A percentile compares a stretch with the other conserved stretches of the same genome.
Evolutionary conservation across 2,797 vertebrate species (phyloP).

Genomic region (Argya squamiceps): DNA sequence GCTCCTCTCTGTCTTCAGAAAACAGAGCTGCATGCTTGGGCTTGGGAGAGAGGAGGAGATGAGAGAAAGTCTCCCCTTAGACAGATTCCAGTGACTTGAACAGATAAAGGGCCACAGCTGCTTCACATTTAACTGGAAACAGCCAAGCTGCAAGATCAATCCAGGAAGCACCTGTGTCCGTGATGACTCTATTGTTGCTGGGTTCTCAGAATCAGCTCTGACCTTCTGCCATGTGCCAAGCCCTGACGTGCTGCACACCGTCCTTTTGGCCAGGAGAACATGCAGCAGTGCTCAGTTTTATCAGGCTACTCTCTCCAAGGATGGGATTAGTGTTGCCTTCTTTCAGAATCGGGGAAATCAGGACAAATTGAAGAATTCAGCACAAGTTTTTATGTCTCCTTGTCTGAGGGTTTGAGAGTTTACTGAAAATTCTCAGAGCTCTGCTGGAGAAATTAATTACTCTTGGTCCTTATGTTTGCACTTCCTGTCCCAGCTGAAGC

Average conservation of each 20-base stretch:
- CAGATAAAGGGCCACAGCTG: conserved; percentile 75
- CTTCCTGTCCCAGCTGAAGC: background rate
- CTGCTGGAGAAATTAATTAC: conserved; percentile 2
- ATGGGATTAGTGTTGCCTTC: background rate
- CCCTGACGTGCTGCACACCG: background rate
- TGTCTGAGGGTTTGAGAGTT: background rate
- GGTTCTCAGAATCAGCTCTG: conserved; percentile 26
- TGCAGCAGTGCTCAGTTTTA: background rate
- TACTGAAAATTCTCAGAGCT: background rate
- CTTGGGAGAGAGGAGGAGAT: background rate
- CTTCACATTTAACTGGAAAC: conserved; percentile 74
- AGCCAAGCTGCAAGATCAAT: conserved; percentile 63
- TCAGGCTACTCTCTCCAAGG: background rate
- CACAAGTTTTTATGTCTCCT: background rate
- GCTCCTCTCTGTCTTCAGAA: conserved; percentile 8
- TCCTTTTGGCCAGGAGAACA: background rate
- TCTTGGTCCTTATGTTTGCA: background rate
- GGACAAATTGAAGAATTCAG: background rate
- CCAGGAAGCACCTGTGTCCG: conserved; percentile 78
- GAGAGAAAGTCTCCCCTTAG: conserved; percentile 21
- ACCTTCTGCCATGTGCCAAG: background rate
- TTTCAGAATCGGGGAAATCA: background rate
- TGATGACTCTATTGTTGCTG: conserved; percentile 61
- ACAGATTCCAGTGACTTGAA: conserved; percentile 56
- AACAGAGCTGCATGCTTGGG: background rate